A percentile compares a stretch with the other conserved stretches of the same genome.
phyloP scores from a whole-genome alignment of 2,113 vertebrate genomes.

The Pleuronectes platessa region DNA sequence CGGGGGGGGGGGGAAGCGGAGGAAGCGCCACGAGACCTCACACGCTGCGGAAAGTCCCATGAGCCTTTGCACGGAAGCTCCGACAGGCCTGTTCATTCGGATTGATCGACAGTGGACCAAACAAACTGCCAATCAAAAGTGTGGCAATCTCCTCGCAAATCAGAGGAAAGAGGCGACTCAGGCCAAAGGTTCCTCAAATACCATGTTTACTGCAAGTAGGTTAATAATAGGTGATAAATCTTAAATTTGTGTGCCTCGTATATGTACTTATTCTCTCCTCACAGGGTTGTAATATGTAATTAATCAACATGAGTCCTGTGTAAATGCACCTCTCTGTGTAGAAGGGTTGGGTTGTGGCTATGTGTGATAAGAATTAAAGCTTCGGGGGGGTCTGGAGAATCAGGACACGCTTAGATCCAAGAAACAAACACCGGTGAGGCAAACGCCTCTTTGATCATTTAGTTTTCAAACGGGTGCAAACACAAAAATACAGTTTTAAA shows the following conservation, averaged over 20 bases:
- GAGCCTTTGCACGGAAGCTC: constrained; percentile 63
- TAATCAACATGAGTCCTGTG: constrained; percentile 65
- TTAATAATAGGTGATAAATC: constrained; percentile 63
- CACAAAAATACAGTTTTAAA: background rate
- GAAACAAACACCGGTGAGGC: background rate
- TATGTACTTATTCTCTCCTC: constrained; percentile 56
- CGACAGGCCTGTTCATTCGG: constrained; percentile 37
- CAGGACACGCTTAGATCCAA: constrained; percentile 7
- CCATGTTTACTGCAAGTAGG: constrained; percentile 68
- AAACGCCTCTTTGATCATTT: constrained; percentile 16
- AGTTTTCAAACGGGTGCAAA: constrained; percentile 19
- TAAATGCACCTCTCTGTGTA: constrained; percentile 63
- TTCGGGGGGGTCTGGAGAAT: background rate
- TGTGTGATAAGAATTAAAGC: constrained; percentile 37
- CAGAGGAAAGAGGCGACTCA: constrained; percentile 56
- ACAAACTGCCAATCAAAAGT: constrained; percentile 32
- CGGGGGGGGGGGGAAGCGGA: background rate
- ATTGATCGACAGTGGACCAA: constrained; percentile 68
- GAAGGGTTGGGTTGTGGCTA: constrained; percentile 56
- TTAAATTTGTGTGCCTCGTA: constrained; percentile 69
- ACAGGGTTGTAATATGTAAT: constrained; percentile 65
- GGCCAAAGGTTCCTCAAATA: constrained; percentile 57
- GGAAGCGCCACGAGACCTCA: constrained; percentile 36
- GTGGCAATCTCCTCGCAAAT: constrained; percentile 42
- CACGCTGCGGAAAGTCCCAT: constrained; percentile 41